phyloP scores from a whole-genome alignment of 2,113 vertebrate species.

The Lethenteron reissneri region DNA sequence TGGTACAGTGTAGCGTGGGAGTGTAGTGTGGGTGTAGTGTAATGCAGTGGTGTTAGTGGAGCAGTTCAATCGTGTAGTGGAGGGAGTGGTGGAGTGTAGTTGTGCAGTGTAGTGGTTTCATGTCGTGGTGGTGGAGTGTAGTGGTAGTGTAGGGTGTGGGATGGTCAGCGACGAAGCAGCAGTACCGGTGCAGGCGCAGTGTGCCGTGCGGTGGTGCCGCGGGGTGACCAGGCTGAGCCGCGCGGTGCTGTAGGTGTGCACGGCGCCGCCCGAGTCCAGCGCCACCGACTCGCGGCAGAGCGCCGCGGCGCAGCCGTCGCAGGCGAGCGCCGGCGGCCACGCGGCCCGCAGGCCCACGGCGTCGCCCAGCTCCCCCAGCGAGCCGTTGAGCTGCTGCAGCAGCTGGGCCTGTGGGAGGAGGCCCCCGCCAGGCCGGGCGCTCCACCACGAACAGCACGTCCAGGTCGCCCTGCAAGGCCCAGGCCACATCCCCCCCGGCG shows the following conservation, averaged over 20 bases:
- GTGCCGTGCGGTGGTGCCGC: slow-evolving; percentile 57
- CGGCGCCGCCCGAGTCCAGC: slow-evolving; percentile 64
- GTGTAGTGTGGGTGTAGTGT: too few species aligned
- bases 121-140: too few species aligned
- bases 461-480: slow-evolving; percentile 28
- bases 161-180: background rate
- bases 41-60: too few species aligned
- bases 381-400: slow-evolving; percentile 70
- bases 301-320: slow-evolving; percentile 65
- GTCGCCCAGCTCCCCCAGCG: slow-evolving; percentile 57
- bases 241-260: slow-evolving; percentile 71
- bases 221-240: slow-evolving; percentile 81
- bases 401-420: slow-evolving; percentile 78
- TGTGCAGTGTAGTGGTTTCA: too few species aligned
- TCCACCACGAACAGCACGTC: slow-evolving; percentile 74
- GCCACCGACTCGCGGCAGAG: slow-evolving; percentile 65
- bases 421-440: slow-evolving; percentile 25
- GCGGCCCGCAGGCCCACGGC: slow-evolving; percentile 47
- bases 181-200: slow-evolving; percentile 64
- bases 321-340: slow-evolving; percentile 80
- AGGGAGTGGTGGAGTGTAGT: too few species aligned
- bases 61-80: too few species aligned
- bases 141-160: too few species aligned
- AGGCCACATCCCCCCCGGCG: too few species aligned
- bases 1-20: too few species aligned